Evolutionary conservation across 2,113 vertebrate species (phyloP).

Genomic region (Dicrurus megarhynchus): DNA sequence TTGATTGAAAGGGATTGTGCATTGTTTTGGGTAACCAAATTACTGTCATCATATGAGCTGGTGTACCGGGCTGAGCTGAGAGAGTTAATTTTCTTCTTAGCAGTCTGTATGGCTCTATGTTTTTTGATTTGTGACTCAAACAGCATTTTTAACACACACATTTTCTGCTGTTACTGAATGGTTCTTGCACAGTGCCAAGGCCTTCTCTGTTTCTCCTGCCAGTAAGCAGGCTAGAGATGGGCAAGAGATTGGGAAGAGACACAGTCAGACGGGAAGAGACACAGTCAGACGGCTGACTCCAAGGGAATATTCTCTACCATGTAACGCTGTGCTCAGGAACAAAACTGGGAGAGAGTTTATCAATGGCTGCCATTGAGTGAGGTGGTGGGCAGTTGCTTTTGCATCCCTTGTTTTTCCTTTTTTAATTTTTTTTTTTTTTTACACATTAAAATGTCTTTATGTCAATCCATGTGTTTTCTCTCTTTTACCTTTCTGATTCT

Average conservation of each 20-base stretch:
- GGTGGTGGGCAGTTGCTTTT: neutral
- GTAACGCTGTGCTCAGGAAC: accelerated
- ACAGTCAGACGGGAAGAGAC: neutral
- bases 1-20: neutral
- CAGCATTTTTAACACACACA: neutral
- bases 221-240: neutral
- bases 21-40: neutral
- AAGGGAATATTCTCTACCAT: neutral
- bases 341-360: neutral
- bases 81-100: neutral
- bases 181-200: neutral
- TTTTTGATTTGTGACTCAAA: neutral
- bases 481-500: neutral
- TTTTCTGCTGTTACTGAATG: neutral
- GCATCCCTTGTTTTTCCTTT: neutral
- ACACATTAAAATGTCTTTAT: neutral
- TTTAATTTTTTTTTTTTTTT: neutral
- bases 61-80: neutral
- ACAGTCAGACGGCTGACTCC: neutral
- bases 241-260: neutral
- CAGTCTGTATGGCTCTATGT: neutral
- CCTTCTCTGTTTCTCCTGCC: neutral
- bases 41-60: neutral
- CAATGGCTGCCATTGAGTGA: neutral
- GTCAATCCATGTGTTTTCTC: neutral